Percentiles rank a stretch among this genome's conserved stretches.
Evolutionary conservation across 30 jellyfish, hydroid and myxozoan species (phyloP).

Genomic region (Hydractinia echinata): DNA sequence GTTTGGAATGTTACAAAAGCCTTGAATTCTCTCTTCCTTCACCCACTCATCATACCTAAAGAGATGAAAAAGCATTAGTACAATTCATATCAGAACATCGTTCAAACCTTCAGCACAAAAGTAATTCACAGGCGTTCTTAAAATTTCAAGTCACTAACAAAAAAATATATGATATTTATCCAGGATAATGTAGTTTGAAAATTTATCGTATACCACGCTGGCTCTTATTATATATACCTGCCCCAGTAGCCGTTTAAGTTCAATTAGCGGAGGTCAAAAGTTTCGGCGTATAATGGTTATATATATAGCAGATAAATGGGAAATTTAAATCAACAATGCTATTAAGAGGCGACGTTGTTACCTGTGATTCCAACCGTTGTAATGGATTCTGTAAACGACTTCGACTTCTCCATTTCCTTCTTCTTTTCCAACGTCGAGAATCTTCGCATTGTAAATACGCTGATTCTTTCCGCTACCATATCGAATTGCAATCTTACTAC

Average conservation of each 20-base stretch:
- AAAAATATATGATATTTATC: too few relatives aligned
- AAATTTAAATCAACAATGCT: neutral
- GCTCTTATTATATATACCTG: too few relatives aligned
- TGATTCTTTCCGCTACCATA: slow-evolving; percentile 92
- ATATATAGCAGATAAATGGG: neutral
- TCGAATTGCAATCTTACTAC: slow-evolving; percentile 77
- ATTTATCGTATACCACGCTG: too few relatives aligned
- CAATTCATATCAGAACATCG: too few relatives aligned
- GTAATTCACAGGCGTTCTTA: too few relatives aligned
- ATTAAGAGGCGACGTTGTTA: neutral
- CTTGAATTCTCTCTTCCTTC: slow-evolving; percentile 77
- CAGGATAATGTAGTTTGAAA: too few relatives aligned
- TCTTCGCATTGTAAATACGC: slow-evolving; percentile 93
- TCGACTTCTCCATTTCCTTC: slow-evolving; percentile 42
- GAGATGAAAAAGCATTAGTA: too few relatives aligned
- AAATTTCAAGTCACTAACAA: too few relatives aligned
- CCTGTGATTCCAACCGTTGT: slow-evolving; percentile 97
- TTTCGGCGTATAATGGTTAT: too few relatives aligned
- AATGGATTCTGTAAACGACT: slow-evolving; percentile 76
- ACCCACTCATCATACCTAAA: slow-evolving; percentile 89
- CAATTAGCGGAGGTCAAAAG: too few relatives aligned
- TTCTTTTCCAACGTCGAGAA: slow-evolving; percentile 78
- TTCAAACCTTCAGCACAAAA: too few relatives aligned
- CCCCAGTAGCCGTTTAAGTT: too few relatives aligned
- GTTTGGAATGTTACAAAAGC: slow-evolving; percentile 68